Evolutionary conservation across 2,113 vertebrate genomes (phyloP).

Genomic region (Ptilonorhynchus violaceus): DNA sequence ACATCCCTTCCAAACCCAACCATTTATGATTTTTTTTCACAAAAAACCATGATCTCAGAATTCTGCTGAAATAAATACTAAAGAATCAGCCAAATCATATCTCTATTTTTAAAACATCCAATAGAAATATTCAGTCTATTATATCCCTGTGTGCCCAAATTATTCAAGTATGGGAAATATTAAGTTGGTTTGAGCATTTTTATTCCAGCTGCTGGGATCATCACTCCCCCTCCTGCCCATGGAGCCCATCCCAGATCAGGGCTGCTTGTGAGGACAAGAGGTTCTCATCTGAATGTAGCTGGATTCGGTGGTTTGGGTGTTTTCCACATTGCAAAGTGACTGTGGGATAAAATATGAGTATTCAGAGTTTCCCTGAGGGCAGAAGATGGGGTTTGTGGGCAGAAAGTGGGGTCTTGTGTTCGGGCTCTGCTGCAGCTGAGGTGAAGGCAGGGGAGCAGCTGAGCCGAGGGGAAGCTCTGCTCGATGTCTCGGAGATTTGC

Average conservation of each 20-base stretch:
- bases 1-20: neutral
- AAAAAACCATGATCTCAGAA: neutral
- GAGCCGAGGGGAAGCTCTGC: neutral
- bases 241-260: neutral
- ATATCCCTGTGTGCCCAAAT: neutral
- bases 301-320: neutral
- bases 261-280: neutral
- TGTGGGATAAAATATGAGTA: rapidly evolving
- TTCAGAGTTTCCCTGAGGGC: neutral
- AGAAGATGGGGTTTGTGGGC: neutral
- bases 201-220: neutral
- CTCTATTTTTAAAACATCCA: neutral
- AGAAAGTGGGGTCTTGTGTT: neutral
- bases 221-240: neutral
- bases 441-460: neutral
- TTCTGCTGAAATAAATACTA: neutral
- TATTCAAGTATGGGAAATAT: neutral
- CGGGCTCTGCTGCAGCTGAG: neutral
- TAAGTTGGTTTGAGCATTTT: neutral
- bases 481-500: rapidly evolving
- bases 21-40: neutral
- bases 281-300: neutral
- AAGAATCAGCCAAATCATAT: neutral
- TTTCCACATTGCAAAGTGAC: neutral
- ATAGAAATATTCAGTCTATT: neutral